These are phyloP conservation scores for Ochropacha duplaris DNA, from an alignment of 2,888 invertebrate species.

Conservation along the genomic window DNA sequence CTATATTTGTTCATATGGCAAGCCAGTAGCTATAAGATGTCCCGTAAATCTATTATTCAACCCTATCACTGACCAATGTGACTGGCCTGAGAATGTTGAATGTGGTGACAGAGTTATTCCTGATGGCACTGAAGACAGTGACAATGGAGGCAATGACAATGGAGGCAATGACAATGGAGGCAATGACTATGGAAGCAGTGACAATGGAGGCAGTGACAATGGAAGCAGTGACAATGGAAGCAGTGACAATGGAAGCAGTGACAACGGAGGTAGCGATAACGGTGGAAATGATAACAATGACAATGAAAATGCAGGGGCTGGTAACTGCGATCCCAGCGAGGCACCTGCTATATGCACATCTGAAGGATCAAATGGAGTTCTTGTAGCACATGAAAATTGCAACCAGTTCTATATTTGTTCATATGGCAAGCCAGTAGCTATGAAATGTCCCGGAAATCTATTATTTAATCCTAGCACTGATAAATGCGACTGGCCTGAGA, in stretches of 20 bases:
- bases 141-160: neutral
- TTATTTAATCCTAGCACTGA: conserved; percentile 38
- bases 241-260: conserved; percentile 1
- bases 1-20: conserved; percentile 34
- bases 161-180: conserved; percentile 10
- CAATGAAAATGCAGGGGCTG: conserved; percentile 9
- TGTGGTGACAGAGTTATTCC: conserved; percentile 31
- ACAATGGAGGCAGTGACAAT: neutral
- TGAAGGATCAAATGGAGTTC: conserved; percentile 34
- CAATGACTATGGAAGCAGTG: conserved; percentile 6
- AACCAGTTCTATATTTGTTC: conserved; percentile 45
- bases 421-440: conserved; percentile 30
- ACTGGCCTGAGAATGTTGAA: conserved; percentile 33
- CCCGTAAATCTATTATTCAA: conserved; percentile 25
- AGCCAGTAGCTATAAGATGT: conserved; percentile 26
- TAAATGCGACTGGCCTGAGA: conserved; percentile 45
- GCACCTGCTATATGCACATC: conserved; percentile 38
- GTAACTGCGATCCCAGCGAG: conserved; percentile 31
- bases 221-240: conserved; percentile 9
- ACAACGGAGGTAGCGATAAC: conserved; percentile 6
- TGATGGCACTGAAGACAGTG: neutral
- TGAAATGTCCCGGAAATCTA: conserved; percentile 32
- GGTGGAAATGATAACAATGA: conserved; percentile 9
- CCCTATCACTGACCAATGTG: conserved; percentile 31
- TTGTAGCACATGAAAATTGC: conserved; percentile 46